Conservation (phyloP, 2,113 vertebrate species). For the Cricetomys ansorgei region DNA sequence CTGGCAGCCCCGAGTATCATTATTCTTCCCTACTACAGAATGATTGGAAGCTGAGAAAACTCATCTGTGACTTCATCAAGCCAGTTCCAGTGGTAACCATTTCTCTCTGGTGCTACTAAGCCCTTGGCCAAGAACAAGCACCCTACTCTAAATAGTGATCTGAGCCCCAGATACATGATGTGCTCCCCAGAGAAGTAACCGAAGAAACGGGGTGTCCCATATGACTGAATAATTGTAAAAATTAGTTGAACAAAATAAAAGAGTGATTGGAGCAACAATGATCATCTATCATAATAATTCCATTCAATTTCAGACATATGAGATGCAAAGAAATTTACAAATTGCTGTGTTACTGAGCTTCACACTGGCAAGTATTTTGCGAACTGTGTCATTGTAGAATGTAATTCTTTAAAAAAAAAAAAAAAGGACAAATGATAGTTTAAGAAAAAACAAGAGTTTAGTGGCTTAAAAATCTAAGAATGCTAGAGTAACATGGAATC, state of each 20-base stretch:
- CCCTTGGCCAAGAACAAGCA: not conserved
- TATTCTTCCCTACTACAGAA: rapidly evolving
- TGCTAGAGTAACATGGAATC: not conserved
- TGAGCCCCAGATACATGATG: not conserved
- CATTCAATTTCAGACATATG: not conserved
- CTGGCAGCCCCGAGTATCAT: not conserved
- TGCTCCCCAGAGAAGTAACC: not conserved
- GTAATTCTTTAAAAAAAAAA: not conserved
- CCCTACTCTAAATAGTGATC: not conserved
- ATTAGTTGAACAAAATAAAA: not conserved
- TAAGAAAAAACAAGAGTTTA: not conserved
- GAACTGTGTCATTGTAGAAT: not conserved
- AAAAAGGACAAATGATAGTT: not conserved
- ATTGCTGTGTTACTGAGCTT: not conserved
- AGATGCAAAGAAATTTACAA: not conserved
- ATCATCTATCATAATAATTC: not conserved
- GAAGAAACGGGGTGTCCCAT: not conserved
- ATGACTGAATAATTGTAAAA: not conserved
- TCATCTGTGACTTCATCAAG: not conserved
- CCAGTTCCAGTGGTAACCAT: not conserved
- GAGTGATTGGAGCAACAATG: not conserved
- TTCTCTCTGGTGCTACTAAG: not conserved
- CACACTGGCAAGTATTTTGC: not conserved
- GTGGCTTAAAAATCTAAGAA: not conserved
- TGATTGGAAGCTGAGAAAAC: not conserved